phyloP scores from a whole-genome alignment of 2,797 vertebrate species.

The Jordanella pulchra region DNA sequence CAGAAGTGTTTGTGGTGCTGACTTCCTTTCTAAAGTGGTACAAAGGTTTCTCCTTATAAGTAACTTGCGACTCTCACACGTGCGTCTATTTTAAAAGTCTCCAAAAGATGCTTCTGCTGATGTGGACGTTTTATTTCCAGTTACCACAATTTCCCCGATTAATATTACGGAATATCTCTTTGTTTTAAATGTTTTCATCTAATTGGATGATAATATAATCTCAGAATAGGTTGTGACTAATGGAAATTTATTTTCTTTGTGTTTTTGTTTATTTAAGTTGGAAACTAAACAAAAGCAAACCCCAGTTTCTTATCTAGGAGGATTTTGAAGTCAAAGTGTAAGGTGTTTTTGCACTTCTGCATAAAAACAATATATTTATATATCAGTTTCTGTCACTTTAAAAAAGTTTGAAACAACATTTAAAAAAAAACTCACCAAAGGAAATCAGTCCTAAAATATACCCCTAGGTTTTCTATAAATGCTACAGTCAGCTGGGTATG shows the following conservation, averaged over 20 bases:
- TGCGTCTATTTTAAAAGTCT: not conserved
- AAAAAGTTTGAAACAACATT: no score
- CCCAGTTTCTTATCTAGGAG: no score
- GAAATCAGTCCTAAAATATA: not conserved
- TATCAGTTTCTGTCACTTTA: no score
- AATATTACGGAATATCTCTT: not conserved
- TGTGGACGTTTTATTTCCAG: not conserved
- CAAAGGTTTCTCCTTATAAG: not conserved
- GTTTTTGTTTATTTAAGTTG: no score
- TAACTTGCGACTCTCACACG: not conserved
- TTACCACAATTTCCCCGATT: not conserved
- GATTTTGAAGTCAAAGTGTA: no score
- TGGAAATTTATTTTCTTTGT: no score
- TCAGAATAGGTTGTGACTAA: not conserved
- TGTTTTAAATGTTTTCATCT: not conserved
- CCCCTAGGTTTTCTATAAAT: not conserved
- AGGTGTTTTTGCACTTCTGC: no score
- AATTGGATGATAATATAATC: not conserved
- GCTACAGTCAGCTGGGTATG: not conserved
- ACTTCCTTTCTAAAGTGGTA: slow-evolving; percentile 24
- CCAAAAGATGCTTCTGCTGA: not conserved
- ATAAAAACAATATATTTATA: no score
- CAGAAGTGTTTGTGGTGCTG: slow-evolving; percentile 1
- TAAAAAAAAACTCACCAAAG: no score
- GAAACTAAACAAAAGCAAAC: no score